Conservation (phyloP, 1,140 invertebrate genomes). For the Drosophila sp. region DNA sequence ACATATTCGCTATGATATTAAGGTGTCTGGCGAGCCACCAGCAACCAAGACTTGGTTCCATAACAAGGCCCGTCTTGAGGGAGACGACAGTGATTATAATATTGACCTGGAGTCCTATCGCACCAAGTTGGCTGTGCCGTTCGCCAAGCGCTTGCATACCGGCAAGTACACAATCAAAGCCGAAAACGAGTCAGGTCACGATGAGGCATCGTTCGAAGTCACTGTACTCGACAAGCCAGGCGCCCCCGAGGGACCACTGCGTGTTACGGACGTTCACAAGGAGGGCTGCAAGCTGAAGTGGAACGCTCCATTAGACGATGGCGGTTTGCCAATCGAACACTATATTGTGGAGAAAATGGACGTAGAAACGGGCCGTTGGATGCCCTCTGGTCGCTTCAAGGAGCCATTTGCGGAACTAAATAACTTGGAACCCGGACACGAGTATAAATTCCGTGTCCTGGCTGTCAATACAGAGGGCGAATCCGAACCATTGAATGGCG, state of each 20-base stretch:
- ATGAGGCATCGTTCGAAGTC: conserved; percentile 95
- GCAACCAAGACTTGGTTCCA: conserved; percentile 93
- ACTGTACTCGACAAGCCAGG: conserved; percentile 94
- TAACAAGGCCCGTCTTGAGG: conserved; percentile 89
- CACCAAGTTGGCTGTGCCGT: conserved; percentile 90
- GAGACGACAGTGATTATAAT: conserved; percentile 86
- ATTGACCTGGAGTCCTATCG: conserved; percentile 94
- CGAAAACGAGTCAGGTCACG: conserved; percentile 95
- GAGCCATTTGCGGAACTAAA: conserved; percentile 93
- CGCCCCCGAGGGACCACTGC: conserved; percentile 95
- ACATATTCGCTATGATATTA: conserved; percentile 92
- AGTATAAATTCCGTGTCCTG: conserved; percentile 98
- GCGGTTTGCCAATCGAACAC: conserved; percentile 94
- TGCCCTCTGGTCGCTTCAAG: conserved; percentile 90
- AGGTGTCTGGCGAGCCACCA: conserved; percentile 94
- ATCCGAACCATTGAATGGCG: conserved; percentile 95
- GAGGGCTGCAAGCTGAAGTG: conserved; percentile 97
- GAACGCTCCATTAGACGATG: conserved; percentile 96
- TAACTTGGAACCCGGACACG: conserved; percentile 94
- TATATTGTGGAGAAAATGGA: conserved; percentile 97
- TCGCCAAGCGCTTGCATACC: conserved; percentile 91
- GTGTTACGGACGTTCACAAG: conserved; percentile 94
- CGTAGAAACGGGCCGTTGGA: conserved; percentile 92
- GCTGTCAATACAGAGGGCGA: conserved; percentile 98
- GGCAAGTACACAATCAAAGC: conserved; percentile 94